Percentiles rank a stretch among this genome's conserved stretches.
These are phyloP conservation scores for Xestia ashworthii DNA, from an alignment of 2,888 invertebrate genomes.

Conservation along the genomic window DNA sequence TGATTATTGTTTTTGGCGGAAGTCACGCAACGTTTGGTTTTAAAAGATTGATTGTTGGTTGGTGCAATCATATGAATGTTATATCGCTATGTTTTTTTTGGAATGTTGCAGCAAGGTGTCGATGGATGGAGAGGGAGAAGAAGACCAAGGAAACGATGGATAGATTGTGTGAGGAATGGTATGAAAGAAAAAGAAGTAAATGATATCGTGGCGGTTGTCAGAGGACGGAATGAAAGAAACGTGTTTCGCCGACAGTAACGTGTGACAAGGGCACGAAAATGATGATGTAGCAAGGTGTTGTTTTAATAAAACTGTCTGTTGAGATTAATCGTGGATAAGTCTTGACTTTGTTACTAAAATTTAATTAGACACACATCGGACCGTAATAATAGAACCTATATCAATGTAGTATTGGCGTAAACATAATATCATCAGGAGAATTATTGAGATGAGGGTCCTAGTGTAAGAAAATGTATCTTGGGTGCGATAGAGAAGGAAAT, in stretches of 20 bases:
- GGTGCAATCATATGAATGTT: conserved; percentile 6
- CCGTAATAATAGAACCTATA: too few species aligned
- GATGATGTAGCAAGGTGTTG: background rate
- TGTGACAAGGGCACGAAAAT: too few species aligned
- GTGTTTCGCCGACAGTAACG: background rate
- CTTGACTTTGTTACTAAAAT: too few species aligned
- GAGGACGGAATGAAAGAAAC: background rate
- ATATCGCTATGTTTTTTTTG: background rate
- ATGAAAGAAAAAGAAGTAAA: background rate
- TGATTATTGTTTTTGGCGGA: conserved; percentile 51
- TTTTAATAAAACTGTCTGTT: background rate
- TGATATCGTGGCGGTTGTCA: background rate
- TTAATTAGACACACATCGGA: too few species aligned
- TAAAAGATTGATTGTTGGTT: conserved; percentile 28
- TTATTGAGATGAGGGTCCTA: background rate
- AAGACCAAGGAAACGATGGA: background rate
- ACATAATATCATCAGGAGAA: too few species aligned
- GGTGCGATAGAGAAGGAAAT: background rate
- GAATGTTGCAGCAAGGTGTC: background rate
- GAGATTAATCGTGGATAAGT: too few species aligned
- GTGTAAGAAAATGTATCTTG: background rate
- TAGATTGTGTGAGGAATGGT: background rate
- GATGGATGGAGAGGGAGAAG: background rate
- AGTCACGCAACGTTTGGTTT: conserved; percentile 56
- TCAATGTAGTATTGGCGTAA: too few species aligned